A percentile compares a stretch with the other conserved stretches of the same genome.
Conservation (phyloP, 2,797 vertebrate species). For the Philypnodon macrostomus region DNA sequence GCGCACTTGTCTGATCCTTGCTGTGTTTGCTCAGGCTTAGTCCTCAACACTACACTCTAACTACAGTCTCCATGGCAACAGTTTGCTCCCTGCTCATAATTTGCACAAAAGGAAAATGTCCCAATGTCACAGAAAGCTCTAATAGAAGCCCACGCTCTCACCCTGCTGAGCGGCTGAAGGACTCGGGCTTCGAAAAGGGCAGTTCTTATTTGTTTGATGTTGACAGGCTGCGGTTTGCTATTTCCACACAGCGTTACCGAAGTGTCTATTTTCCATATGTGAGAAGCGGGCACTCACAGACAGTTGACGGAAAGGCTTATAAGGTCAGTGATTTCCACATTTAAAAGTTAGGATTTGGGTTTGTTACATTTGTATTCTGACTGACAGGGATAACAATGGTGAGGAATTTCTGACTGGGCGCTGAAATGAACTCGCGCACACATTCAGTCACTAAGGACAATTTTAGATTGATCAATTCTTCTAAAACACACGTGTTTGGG, state of each 20-base stretch:
- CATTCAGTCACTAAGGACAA: no score
- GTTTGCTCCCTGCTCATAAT: constrained; percentile 64
- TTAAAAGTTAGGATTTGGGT: not conserved
- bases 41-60: constrained; percentile 59
- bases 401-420: no score
- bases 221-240: constrained; percentile 36
- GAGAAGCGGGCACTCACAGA: not conserved
- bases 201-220: constrained; percentile 34
- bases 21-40: constrained; percentile 47
- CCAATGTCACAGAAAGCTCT: constrained; percentile 52
- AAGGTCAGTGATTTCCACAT: constrained; percentile 14
- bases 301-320: constrained; percentile 1
- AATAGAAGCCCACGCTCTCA: constrained; percentile 38
- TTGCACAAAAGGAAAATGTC: constrained; percentile 63
- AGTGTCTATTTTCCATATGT: constrained; percentile 3
- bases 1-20: constrained; percentile 37
- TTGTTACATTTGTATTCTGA: constrained; percentile 3
- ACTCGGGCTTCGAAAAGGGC: constrained; percentile 32
- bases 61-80: constrained; percentile 73
- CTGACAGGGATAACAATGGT: no score
- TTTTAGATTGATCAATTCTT: no score
- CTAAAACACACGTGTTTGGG: no score
- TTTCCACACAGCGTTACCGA: constrained; percentile 25
- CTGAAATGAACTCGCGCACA: no score
- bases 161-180: constrained; percentile 45